Evolutionary conservation across 2,113 vertebrate species (phyloP).

Genomic region (Marcusenius ussheri): DNA sequence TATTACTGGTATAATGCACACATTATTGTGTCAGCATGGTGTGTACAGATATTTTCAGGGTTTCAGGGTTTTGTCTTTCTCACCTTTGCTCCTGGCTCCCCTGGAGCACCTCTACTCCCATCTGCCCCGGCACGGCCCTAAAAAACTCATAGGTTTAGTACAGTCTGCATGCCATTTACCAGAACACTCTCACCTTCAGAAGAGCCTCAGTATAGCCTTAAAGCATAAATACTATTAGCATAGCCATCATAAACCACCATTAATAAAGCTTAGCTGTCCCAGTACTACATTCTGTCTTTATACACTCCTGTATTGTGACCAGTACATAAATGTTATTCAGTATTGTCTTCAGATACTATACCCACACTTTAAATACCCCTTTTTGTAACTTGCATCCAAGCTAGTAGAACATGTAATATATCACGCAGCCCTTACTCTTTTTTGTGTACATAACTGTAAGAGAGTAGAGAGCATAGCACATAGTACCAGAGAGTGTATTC

Average conservation of each 20-base stretch:
- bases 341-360: neutral
- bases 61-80: neutral
- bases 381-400: neutral
- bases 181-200: neutral
- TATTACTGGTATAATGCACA: neutral
- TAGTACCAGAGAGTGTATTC: neutral
- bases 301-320: neutral
- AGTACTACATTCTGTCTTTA: neutral
- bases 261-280: neutral
- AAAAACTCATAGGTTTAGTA: neutral
- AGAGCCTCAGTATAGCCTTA: neutral
- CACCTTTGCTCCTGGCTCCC: constrained; percentile 81
- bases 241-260: neutral
- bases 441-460: neutral
- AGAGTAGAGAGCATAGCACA: neutral
- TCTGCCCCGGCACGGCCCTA: constrained; percentile 74
- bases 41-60: neutral
- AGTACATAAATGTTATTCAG: neutral
- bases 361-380: neutral
- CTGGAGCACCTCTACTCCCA: constrained; percentile 75
- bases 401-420: neutral
- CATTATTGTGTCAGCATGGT: neutral
- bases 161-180: neutral
- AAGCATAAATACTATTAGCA: neutral
- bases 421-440: neutral